phyloP scores from a whole-genome alignment of 2,888 invertebrate genomes.

The Nomada ruficornis region DNA sequence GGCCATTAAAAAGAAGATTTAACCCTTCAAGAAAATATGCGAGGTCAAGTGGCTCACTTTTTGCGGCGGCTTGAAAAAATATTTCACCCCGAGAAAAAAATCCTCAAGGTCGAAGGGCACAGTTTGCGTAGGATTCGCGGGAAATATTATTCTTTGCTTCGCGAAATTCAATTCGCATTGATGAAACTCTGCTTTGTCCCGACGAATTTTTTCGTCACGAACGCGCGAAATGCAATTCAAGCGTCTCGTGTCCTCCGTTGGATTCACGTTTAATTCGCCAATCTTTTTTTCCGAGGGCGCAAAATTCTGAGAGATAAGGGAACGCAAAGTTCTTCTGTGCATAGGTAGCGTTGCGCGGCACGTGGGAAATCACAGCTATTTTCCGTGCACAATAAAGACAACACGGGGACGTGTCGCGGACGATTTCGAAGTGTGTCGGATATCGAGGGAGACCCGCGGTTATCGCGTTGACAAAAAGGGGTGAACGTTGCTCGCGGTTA shows the following conservation, averaged over 20 bases:
- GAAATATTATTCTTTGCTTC: no score
- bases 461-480: conserved; percentile 10
- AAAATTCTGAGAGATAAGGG: not conserved
- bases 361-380: conserved; percentile 60
- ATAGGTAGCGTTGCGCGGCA: conserved; percentile 31
- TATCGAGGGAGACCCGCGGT: conserved; percentile 14
- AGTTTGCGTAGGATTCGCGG: no score
- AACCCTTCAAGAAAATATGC: no score
- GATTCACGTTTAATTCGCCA: not conserved
- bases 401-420: conserved; percentile 8
- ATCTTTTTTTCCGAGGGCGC: not conserved
- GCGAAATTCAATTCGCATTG: no score
- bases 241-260: not conserved
- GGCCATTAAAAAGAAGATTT: no score
- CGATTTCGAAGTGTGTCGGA: conserved; percentile 36
- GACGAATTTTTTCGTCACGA: no score
- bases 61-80: no score
- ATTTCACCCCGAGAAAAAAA: no score
- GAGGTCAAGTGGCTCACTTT: no score
- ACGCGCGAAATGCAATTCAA: not conserved
- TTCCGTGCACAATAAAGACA: conserved; percentile 44
- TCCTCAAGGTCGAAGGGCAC: no score
- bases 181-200: no score
- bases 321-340: not conserved
- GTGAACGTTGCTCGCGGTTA: not conserved